Evolutionary conservation across 2,888 invertebrate species (phyloP), one percentile per base, ranked within the genome.

Genomic region (Choreutis nemorana): DNA sequence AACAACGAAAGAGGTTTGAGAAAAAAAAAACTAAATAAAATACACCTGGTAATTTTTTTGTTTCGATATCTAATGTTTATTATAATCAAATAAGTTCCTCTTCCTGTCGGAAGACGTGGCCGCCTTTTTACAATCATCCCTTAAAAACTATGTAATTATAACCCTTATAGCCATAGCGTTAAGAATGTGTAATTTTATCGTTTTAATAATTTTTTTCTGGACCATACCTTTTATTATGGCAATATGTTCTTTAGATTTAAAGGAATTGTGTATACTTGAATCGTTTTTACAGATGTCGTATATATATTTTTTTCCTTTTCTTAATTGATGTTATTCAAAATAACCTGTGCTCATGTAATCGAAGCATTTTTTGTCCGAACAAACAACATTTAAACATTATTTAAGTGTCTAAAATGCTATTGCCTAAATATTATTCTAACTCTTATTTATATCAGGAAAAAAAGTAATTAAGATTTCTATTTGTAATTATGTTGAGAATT

Each of bases 41-140:
- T 46, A 60, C 77, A 78, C 78, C 77, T 78, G 77, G 77, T 66
- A 41, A 44, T 50, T 44, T 36, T 67, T 70, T 67, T 57, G 48
- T 52, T 45, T 36, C 38, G 47, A 53, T 55, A 41, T 56, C 55
- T 54, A 57, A 70, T 68, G 67, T 73, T 70, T 72, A 63, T 68
- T 61, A 70, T 73, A 73, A 77, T 72, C 75, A 73, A 72, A 73
- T 73, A 71, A 63, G 73, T 72, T 72, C 68, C 64, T 67, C 61
- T 75, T 77, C 78, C 78, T 64, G 64, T 60, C 63, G 73, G 75
- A 73, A 75, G 67, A 63, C 55, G 58, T 48, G 55, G 73, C 71
- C 70, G 73, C 71, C 63, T 50, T 65, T 73, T 70, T 61, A 48
- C 35, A 30, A 36, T 43, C 48, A 45, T 42, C 34, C 20, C 34